A percentile compares a stretch with the other conserved stretches of the same genome.
These are phyloP conservation scores for Phengaris arion DNA, from an alignment of 2,888 invertebrate genomes.

Conservation along the genomic window DNA sequence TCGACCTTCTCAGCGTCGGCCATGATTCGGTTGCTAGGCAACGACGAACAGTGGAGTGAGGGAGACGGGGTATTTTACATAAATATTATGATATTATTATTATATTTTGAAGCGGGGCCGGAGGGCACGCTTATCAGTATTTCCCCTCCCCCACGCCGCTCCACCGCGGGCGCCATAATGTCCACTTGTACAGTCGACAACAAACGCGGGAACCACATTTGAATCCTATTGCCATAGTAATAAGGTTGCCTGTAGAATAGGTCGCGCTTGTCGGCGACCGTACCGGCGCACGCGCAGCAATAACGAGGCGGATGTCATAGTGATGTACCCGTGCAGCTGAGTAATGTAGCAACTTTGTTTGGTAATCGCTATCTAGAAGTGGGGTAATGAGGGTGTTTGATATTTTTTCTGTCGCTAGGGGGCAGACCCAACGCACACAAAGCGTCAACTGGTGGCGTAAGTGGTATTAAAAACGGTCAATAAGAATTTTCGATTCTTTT, in stretches of 20 bases:
- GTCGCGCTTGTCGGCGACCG: background rate
- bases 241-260: background rate
- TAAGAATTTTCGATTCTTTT: too few species aligned
- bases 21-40: conserved; percentile 5
- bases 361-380: background rate
- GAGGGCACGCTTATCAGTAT: conserved; percentile 42
- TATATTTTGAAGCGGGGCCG: conserved; percentile 45
- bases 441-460: too few species aligned
- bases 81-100: conserved; percentile 44
- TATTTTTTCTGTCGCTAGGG: too few species aligned
- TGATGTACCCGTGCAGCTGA: conserved; percentile 18
- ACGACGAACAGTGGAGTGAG: conserved; percentile 6
- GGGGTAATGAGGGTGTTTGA: background rate
- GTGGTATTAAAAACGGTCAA: too few species aligned
- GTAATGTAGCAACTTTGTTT: background rate
- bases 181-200: background rate
- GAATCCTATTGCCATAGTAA: background rate
- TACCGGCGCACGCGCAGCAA: background rate
- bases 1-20: background rate
- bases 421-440: too few species aligned
- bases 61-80: conserved; percentile 39
- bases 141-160: conserved; percentile 29
- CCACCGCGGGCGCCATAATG: conserved; percentile 1
- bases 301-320: background rate
- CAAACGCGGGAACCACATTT: background rate